These are phyloP conservation scores for Hirundichthys speculiger DNA, from an alignment of 2,113 vertebrate species.

Conservation along the genomic window DNA sequence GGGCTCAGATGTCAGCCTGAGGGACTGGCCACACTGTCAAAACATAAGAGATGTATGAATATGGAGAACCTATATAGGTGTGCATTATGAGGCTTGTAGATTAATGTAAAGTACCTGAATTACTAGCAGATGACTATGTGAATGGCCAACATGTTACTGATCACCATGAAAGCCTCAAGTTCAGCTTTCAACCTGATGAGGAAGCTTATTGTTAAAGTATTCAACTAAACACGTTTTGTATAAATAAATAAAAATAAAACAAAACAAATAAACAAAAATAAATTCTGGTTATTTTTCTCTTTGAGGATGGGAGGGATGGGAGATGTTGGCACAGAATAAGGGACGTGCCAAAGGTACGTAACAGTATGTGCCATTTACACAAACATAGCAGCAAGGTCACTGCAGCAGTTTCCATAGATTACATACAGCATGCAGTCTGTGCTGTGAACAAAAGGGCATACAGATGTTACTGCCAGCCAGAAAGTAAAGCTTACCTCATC, in stretches of 20 bases:
- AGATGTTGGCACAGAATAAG: background rate
- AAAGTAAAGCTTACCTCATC: conserved; percentile 5
- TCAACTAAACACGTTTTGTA: too few relatives aligned
- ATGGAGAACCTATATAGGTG: conserved; percentile 26
- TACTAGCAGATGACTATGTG: conserved; percentile 2
- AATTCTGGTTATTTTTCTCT: background rate
- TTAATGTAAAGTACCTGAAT: conserved; percentile 35
- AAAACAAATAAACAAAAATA: too few relatives aligned
- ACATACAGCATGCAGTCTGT: background rate
- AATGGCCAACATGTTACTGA: background rate
- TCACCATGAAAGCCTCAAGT: background rate
- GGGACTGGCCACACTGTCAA: conserved; percentile 68
- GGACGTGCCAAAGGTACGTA: background rate
- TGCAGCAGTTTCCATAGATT: background rate
- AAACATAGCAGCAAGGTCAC: conserved; percentile 4
- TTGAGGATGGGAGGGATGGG: background rate
- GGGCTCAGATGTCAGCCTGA: conserved; percentile 61
- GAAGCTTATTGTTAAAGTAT: background rate
- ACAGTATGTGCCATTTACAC: background rate
- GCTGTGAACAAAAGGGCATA: background rate
- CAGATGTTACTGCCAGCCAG: background rate
- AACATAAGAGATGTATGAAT: conserved; percentile 60
- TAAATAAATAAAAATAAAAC: too few relatives aligned
- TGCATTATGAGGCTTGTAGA: conserved; percentile 15
- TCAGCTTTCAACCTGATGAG: background rate